Base-by-base conservation (phyloP, 1,140 invertebrate genomes). In the Nebria ingens region DNA sequence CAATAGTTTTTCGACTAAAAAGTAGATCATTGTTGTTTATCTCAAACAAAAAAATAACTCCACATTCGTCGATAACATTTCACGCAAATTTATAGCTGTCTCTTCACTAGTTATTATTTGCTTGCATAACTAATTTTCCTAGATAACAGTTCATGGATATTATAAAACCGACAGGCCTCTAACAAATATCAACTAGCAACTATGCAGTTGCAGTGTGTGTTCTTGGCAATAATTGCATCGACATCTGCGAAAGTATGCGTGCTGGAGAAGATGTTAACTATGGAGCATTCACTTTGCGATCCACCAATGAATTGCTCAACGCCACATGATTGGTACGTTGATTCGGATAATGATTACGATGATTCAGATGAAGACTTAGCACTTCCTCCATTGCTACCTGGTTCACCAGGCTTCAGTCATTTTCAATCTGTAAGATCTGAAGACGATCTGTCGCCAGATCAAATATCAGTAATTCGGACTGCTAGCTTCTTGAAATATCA, bases 401-500 rank as follows among this genome's bases (percentile, higher is more conserved):
- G 25, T 34, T 9, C 25, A 34, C n/a, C 25, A 34, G 25, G 6
- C 6, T 34, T 34, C 25, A n/a, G 6, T n/a, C 25, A 34, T 34
- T 34, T 34, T n/a, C 25, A 34, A n/a, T 34, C 25, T 9, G 25
- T 34, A 6, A 34, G 25, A 34, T 34, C 25, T 9, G 25, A n/a
- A 6, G 25, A 34, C 25, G n/a, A 6, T 34, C 25, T 34, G 25
- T 34, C 25, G n/a, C 6, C 25, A 34, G 25, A 34, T 6, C 6
- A 34, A 9, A 34, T 34, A n/a, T 34, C 25, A 34, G 25, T n/a
- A 34, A 34, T 6, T 34, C 25, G 25, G 67, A 34, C 25, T 34
- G 25, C 6, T 9, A 34, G 25, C 25, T 9, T n/a, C 25, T 34
- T 6, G n/a, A 34, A 6, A 34, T 34, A 34, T 34, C 25, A n/a